Evolutionary conservation across 2,888 invertebrate species (phyloP), one percentile per base, ranked within the genome.

Genomic region (Drosophila basisetae): DNA sequence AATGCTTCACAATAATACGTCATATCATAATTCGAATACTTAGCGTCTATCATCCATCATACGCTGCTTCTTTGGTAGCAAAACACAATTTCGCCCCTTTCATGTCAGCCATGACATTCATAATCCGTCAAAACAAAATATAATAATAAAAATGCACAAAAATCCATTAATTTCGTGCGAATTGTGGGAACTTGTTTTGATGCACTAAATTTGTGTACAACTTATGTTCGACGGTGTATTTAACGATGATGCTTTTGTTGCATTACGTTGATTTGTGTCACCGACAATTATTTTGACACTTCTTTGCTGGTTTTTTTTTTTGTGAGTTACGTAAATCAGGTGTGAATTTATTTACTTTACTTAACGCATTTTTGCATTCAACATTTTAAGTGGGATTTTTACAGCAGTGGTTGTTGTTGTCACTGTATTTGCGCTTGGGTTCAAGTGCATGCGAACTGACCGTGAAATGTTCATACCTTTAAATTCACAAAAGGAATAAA

Each of bases 251-350:
- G 31, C 56, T 73, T 64, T 74, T 85, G 88, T 84, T 84, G 76
- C 72, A 78, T 87, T 87, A 39, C 70, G 73, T 59, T 66, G 71
- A 90, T 84, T 82, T 80, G 59, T 69, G 73, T 65, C 71, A 41
- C 41, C 73, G 73, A 52, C 77, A 86, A 75, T 90, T 91, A 80
- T 86, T 90, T 85, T 90, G 81, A 89, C 85, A 86, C 85, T 83
- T 85, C 73, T 70, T 80, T 61, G 61, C 28, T 31, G 18, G 25
- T 3, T 72, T 35, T 35, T 33, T 33, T 69, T 68, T 49, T 59
- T 71, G 73, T 70, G 56, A 76, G 68, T 89, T 86, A 78, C 89
- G 87, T 78, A 89, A 86, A 71, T 76, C 82, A 78, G 89, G 76
- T 84, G 85, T 86, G 89, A 90, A 71, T 71, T 86, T 89, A 81